These are phyloP conservation scores for Eira barbara DNA, from an alignment of 2,113 vertebrate species.

Conservation along the genomic window DNA sequence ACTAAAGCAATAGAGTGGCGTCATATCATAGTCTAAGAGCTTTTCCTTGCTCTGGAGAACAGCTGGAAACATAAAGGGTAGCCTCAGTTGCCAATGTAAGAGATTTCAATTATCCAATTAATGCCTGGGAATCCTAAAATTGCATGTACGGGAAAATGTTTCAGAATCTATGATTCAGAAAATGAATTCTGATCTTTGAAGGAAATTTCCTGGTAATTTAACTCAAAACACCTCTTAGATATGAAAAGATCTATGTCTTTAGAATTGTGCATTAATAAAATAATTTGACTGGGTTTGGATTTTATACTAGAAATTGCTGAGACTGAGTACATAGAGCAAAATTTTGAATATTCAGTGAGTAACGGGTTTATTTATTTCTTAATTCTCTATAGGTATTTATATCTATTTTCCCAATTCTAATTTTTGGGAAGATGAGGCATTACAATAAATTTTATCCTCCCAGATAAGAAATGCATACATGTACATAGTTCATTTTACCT, in stretches of 20 bases:
- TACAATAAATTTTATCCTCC: background rate
- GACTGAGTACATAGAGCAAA: background rate
- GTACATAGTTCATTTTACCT: background rate
- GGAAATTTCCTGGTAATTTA: constrained; percentile 30
- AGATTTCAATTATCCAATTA: constrained; percentile 67
- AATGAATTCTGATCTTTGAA: constrained; percentile 52
- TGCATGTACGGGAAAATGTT: constrained; percentile 31
- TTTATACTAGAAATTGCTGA: background rate
- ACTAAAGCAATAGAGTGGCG: constrained; percentile 65
- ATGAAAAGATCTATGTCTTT: background rate
- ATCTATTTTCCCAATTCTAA: background rate
- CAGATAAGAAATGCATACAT: background rate
- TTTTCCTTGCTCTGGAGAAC: constrained; percentile 58
- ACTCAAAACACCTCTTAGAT: background rate
- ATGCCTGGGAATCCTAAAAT: constrained; percentile 63
- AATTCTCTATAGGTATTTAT: background rate
- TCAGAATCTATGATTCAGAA: constrained; percentile 52
- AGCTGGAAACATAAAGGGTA: constrained; percentile 67
- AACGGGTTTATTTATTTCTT: background rate
- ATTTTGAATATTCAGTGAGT: background rate
- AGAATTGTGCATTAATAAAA: background rate
- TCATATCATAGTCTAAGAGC: constrained; percentile 27
- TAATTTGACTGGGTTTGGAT: background rate
- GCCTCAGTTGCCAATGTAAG: constrained; percentile 46
- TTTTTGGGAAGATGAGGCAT: background rate